Conservation (phyloP, 2,888 invertebrate genomes). For the Heliconius erato region DNA sequence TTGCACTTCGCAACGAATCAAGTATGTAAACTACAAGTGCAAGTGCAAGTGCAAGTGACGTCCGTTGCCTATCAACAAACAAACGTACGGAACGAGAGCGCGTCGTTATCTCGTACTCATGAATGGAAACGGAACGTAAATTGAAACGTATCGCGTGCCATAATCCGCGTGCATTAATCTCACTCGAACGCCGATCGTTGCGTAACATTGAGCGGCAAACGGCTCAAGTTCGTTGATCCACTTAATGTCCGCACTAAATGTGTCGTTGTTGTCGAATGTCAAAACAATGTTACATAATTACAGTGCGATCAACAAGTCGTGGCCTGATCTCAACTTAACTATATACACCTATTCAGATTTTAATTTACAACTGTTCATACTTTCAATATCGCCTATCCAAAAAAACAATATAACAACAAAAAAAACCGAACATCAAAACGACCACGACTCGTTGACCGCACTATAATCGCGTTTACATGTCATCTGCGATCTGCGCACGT, state of each 20-base stretch:
- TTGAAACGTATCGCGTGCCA: constrained; percentile 86
- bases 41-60: constrained; percentile 30
- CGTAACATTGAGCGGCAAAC: constrained; percentile 77
- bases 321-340: no score
- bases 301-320: no score
- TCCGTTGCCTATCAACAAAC: constrained; percentile 60
- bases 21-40: constrained; percentile 32
- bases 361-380: no score
- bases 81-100: constrained; percentile 73
- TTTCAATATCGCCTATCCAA: no score
- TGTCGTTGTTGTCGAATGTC: constrained; percentile 83
- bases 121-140: constrained; percentile 85
- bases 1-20: constrained; percentile 16
- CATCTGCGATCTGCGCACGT: constrained; percentile 68
- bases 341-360: no score
- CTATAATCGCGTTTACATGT: constrained; percentile 68
- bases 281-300: constrained; percentile 83
- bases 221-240: constrained; percentile 86
- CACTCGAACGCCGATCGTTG: constrained; percentile 84
- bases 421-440: no score
- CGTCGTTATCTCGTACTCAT: constrained; percentile 81
- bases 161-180: constrained; percentile 85
- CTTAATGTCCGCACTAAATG: constrained; percentile 83
- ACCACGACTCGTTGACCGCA: no score
- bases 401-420: no score